Conservation (phyloP, 1,140 invertebrate genomes). For the Cyclina sinensis region DNA sequence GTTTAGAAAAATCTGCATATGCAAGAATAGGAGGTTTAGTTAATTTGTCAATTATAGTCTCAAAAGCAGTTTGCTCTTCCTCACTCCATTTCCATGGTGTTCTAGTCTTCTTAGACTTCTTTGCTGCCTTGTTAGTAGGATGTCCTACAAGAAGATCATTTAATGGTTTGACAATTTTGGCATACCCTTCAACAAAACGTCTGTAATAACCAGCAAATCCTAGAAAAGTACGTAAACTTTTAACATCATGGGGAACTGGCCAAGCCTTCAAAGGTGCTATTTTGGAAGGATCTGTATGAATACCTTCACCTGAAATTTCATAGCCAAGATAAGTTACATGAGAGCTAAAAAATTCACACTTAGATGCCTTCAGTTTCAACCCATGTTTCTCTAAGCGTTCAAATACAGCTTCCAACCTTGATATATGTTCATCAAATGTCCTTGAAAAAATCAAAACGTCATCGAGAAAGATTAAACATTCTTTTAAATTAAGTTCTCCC, state of each 20-base stretch:
- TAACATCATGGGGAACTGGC: constrained; percentile 54
- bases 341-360: constrained; percentile 64
- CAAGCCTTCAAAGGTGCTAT: constrained; percentile 6
- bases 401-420: constrained; percentile 45
- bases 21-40: constrained; percentile 74
- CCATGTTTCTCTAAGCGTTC: constrained; percentile 10
- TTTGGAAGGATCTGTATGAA: constrained; percentile 14
- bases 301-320: constrained; percentile 38
- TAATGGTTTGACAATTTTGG: constrained; percentile 69
- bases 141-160: constrained; percentile 64
- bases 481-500: constrained; percentile 16
- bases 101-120: constrained; percentile 5
- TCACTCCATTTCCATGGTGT: constrained; percentile 51
- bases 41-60: constrained; percentile 76
- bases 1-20: constrained; percentile 81
- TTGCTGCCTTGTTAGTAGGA: constrained; percentile 11
- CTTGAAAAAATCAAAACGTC: constrained; percentile 54
- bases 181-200: constrained; percentile 69
- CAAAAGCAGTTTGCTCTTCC: constrained; percentile 57
- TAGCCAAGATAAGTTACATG: constrained; percentile 59
- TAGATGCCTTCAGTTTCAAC: constrained; percentile 68
- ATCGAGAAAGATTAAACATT: constrained; percentile 66
- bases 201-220: constrained; percentile 48
- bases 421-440: constrained; percentile 43
- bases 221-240: constrained; percentile 30